Evolutionary conservation across 2,797 vertebrate genomes (phyloP).

Genomic region (Myotis myotis): DNA sequence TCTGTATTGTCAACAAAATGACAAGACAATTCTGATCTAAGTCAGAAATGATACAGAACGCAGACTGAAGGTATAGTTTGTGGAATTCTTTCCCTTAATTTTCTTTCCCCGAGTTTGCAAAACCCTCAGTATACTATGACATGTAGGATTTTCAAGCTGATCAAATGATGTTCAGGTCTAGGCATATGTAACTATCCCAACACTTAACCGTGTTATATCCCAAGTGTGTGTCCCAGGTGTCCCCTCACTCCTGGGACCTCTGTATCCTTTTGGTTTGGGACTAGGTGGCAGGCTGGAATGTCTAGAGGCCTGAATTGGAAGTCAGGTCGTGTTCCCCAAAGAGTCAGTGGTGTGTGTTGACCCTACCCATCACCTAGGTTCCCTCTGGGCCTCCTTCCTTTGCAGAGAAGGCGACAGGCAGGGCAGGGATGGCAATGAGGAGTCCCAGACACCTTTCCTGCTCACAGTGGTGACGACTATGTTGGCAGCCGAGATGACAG

Average conservation of each 20-base stretch:
- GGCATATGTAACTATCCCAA: background rate
- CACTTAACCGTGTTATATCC: background rate
- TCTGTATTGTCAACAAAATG: constrained; percentile 58
- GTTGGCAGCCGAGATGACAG: background rate
- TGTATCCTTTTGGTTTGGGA: background rate
- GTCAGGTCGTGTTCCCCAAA: background rate
- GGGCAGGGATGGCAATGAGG: background rate
- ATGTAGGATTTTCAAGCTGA: constrained; percentile 18
- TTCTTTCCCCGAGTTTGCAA: background rate
- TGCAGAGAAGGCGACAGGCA: background rate
- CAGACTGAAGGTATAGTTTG: background rate
- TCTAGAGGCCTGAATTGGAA: background rate
- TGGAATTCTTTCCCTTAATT: background rate
- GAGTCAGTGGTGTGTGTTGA: background rate
- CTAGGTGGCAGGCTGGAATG: background rate
- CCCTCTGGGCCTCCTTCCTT: background rate
- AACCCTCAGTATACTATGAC: background rate
- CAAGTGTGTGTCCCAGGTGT: background rate
- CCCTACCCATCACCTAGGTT: too few relatives aligned
- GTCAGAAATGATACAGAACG: constrained; percentile 54
- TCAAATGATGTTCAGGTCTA: background rate
- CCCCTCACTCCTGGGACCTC: background rate
- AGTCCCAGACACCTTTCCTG: background rate
- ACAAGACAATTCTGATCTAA: constrained; percentile 49
- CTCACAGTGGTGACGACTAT: background rate